Conservation (phyloP, 2,113 vertebrate genomes). For the Eulacestoma nigropectus region DNA sequence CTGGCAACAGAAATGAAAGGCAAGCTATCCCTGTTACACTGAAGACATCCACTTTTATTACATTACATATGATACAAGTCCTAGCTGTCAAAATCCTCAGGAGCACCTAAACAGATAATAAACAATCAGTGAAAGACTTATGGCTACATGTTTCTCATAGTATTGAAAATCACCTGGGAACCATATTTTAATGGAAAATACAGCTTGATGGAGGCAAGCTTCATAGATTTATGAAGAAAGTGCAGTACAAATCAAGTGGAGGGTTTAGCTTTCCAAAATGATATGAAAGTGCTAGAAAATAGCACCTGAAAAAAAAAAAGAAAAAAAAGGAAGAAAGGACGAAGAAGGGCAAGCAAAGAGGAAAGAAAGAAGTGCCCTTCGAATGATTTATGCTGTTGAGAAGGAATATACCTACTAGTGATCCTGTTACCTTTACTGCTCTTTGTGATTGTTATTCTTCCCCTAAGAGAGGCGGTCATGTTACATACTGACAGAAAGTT, state of each 20-base stretch:
- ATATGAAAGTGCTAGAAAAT: conserved; percentile 45
- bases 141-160: conserved; percentile 73
- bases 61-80: conserved; percentile 72
- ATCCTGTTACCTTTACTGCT: conserved; percentile 54
- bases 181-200: conserved; percentile 84
- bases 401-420: conserved; percentile 57
- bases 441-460: conserved; percentile 54
- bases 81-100: conserved; percentile 78
- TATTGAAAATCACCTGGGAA: conserved; percentile 79
- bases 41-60: conserved; percentile 69
- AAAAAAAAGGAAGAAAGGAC: not conserved
- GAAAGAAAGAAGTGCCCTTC: not conserved
- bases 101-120: conserved; percentile 67
- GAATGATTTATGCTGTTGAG: conserved; percentile 69
- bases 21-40: conserved; percentile 63
- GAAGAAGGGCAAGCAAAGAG: not conserved
- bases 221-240: conserved; percentile 75
- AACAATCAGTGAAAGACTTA: conserved; percentile 75
- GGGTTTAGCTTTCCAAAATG: conserved; percentile 62
- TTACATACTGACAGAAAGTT: conserved; percentile 68
- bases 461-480: conserved; percentile 37
- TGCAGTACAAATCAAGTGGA: conserved; percentile 72
- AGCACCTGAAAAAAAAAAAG: not conserved
- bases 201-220: conserved; percentile 69
- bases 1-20: conserved; percentile 13